A percentile compares a stretch with the other conserved stretches of the same genome.
These are phyloP conservation scores for Tenthredo mesomela DNA, from an alignment of 2,888 invertebrate genomes.

Conservation along the genomic window DNA sequence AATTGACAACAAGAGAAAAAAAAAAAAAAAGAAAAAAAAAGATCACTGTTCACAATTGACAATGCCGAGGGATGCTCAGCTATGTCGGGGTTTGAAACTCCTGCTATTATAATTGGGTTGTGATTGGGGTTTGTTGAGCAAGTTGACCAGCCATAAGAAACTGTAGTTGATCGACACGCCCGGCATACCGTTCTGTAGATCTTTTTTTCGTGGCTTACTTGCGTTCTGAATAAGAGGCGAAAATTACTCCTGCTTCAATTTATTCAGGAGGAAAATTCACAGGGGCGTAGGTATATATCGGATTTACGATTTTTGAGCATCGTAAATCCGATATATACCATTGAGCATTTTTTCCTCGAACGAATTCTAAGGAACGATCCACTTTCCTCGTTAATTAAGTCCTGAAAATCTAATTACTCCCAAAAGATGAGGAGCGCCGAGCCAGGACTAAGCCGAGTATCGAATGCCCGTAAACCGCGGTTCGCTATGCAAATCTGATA, in stretches of 20 bases:
- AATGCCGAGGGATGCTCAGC: not conserved
- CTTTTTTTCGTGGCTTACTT: no score
- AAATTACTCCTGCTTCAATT: slow-evolving; percentile 16
- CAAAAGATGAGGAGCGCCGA: not conserved
- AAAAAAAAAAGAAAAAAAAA: not conserved
- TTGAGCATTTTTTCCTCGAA: not conserved
- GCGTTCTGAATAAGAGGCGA: not conserved
- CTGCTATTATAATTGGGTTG: slow-evolving; percentile 24
- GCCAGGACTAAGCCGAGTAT: not conserved
- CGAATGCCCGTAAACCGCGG: not conserved
- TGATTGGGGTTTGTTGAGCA: not conserved
- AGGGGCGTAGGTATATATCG: not conserved
- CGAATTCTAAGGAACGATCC: not conserved
- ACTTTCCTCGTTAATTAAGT: not conserved
- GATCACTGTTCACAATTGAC: not conserved
- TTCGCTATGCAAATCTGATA: slow-evolving; percentile 45
- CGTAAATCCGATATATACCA: no score
- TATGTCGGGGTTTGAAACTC: not conserved
- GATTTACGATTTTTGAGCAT: not conserved
- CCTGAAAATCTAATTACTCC: not conserved
- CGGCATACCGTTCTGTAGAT: not conserved
- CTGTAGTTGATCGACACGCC: slow-evolving; percentile 18
- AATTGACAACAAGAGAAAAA: not conserved
- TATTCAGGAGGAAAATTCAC: not conserved
- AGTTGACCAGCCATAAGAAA: slow-evolving; percentile 5